Evolutionary conservation across 2,888 invertebrate genomes (phyloP).

Genomic region (Diachrysia chrysitis): DNA sequence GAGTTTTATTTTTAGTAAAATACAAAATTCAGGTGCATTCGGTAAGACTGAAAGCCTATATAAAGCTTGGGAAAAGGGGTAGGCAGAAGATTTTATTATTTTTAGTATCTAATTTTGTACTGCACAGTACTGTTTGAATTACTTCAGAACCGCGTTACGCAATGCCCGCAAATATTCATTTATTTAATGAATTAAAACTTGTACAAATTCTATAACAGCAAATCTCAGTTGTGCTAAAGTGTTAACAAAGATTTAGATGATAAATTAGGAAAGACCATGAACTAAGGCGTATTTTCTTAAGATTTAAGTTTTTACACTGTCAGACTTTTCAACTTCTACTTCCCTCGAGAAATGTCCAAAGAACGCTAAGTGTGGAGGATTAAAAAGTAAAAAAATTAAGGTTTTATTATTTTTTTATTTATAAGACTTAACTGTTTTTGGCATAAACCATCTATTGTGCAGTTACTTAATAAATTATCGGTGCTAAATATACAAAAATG

Average conservation of each 20-base stretch:
- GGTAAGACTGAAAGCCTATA: no score
- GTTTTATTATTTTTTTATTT: neutral
- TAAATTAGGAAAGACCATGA: neutral
- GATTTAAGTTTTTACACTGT: neutral
- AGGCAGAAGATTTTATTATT: no score
- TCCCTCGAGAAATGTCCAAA: neutral
- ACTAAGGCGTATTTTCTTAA: neutral
- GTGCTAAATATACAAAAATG: no score
- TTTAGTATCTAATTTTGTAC: no score
- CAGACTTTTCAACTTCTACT: neutral
- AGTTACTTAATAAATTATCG: no score
- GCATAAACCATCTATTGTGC: neutral
- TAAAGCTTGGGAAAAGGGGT: no score
- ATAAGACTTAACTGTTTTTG: no score
- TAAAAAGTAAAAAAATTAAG: no score
- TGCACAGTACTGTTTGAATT: neutral
- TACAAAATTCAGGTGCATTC: no score
- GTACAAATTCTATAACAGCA: neutral
- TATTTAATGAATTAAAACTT: neutral
- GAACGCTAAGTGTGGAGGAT: neutral
- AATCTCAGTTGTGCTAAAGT: neutral
- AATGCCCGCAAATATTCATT: no score
- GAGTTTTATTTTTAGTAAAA: no score
- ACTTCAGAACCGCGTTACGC: neutral
- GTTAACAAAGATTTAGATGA: neutral